Percentiles rank a stretch among this genome's conserved stretches.
Evolutionary conservation across 2,888 invertebrate genomes (phyloP).

Genomic region (Drosophila yooni): DNA sequence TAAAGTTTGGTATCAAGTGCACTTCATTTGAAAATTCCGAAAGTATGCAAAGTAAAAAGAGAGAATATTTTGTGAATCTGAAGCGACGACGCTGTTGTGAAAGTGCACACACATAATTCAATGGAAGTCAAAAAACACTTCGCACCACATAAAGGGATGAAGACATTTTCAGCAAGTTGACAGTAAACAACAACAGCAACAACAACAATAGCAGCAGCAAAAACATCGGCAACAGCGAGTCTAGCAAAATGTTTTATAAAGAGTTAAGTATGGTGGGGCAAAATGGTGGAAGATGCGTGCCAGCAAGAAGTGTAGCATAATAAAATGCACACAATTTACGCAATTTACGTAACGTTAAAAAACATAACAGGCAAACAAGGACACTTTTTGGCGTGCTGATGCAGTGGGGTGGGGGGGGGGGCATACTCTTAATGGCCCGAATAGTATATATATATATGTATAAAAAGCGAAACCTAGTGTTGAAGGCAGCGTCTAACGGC

Average conservation of each 20-base stretch:
- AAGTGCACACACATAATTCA: constrained; percentile 24
- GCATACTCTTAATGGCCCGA: constrained; percentile 38
- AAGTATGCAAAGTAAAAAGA: constrained; percentile 2
- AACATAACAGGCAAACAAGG: constrained; percentile 67
- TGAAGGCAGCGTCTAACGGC: constrained; percentile 29
- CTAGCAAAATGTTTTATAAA: constrained; percentile 44
- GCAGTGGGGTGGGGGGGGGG: constrained; percentile 8
- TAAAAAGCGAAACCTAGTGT: constrained; percentile 12
- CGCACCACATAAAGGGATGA: constrained; percentile 56
- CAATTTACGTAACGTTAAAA: constrained; percentile 69
- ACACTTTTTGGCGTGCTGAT: constrained; percentile 26
- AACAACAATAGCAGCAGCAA: neutral
- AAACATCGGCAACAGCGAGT: neutral
- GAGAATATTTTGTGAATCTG: constrained; percentile 3
- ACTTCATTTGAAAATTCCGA: constrained; percentile 1
- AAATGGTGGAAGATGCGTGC: constrained; percentile 16
- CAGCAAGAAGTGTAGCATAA: constrained; percentile 57
- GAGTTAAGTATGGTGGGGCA: constrained; percentile 32
- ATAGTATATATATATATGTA: constrained; percentile 18
- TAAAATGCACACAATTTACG: constrained; percentile 73
- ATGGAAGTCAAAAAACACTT: constrained; percentile 26
- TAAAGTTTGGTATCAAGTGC: neutral
- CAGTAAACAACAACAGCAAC: constrained; percentile 14
- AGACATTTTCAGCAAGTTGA: constrained; percentile 45
- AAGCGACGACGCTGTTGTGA: constrained; percentile 23